phyloP scores from a whole-genome alignment of 2,797 vertebrate genomes.

The Gymnothorax javanicus region DNA sequence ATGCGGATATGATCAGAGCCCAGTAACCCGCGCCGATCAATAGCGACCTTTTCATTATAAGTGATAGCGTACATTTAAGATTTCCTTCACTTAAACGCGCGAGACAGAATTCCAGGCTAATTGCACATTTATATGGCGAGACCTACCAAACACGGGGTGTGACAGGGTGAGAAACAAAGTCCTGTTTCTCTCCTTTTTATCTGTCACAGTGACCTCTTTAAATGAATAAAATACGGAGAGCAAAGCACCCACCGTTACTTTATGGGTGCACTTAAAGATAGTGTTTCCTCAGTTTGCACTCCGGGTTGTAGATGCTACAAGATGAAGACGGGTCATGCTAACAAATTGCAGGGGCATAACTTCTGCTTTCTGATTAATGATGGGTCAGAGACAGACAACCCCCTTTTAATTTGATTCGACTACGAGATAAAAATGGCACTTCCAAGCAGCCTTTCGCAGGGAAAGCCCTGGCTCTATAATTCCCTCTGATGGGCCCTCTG shows the following conservation, averaged over 20 bases:
- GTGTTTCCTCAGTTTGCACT: constrained; percentile 36
- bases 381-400: constrained; percentile 61
- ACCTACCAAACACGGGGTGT: background rate
- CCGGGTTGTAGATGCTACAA: constrained; percentile 29
- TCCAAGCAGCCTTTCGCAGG: constrained; percentile 57
- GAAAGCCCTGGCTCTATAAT: constrained; percentile 63
- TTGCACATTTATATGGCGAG: constrained; percentile 15
- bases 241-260: constrained; percentile 13
- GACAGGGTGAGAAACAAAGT: constrained; percentile 19
- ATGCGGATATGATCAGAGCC: constrained; percentile 16
- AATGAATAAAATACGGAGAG: constrained; percentile 8
- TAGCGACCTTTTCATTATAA: constrained; percentile 15
- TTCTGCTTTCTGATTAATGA: constrained; percentile 60
- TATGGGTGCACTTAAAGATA: constrained; percentile 35
- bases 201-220: background rate
- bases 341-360: constrained; percentile 57
- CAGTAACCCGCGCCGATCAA: background rate
- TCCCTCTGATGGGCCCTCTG: constrained; percentile 65
- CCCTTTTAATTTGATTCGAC: constrained; percentile 71
- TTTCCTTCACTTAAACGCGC: constrained; percentile 12
- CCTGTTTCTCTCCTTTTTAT: background rate
- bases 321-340: constrained; percentile 49
- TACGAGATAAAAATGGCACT: constrained; percentile 57
- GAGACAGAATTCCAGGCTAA: constrained; percentile 11
- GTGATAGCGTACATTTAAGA: constrained; percentile 15